Conservation (phyloP, 2,797 vertebrate genomes). For the Garrulus glandarius region DNA sequence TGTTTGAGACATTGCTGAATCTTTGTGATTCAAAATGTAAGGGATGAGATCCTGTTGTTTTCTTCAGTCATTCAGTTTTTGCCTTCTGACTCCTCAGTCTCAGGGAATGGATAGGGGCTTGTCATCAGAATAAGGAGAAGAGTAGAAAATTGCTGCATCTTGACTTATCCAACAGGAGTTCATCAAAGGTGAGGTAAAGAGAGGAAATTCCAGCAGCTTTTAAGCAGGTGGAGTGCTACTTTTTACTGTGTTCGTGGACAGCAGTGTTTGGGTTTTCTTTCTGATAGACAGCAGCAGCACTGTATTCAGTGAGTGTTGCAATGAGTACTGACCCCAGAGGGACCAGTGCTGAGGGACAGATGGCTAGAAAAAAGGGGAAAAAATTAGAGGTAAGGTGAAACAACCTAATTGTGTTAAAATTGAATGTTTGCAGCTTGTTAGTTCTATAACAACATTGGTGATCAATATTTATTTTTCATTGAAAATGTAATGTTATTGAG, state of each 20-base stretch:
- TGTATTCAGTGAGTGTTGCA: not conserved
- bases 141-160: not conserved
- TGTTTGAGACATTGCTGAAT: not conserved
- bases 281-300: not conserved
- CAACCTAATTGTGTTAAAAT: not conserved
- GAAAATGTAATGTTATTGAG: not conserved
- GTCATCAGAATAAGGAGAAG: not conserved
- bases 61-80: not conserved
- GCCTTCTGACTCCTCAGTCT: not conserved
- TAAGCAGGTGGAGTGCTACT: not conserved
- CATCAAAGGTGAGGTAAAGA: not conserved
- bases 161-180: not conserved
- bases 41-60: not conserved
- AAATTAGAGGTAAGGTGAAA: slow-evolving; percentile 1
- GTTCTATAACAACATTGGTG: not conserved
- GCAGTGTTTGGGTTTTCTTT: not conserved
- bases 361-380: not conserved
- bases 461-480: slow-evolving; percentile 32
- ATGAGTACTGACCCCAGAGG: not conserved
- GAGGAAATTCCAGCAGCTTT: not conserved
- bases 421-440: slow-evolving; percentile 11
- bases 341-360: not conserved
- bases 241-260: not conserved
- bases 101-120: not conserved
- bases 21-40: not conserved